Evolutionary conservation across 2,888 invertebrate genomes (phyloP).

Genomic region (Coecobrya sp.): DNA sequence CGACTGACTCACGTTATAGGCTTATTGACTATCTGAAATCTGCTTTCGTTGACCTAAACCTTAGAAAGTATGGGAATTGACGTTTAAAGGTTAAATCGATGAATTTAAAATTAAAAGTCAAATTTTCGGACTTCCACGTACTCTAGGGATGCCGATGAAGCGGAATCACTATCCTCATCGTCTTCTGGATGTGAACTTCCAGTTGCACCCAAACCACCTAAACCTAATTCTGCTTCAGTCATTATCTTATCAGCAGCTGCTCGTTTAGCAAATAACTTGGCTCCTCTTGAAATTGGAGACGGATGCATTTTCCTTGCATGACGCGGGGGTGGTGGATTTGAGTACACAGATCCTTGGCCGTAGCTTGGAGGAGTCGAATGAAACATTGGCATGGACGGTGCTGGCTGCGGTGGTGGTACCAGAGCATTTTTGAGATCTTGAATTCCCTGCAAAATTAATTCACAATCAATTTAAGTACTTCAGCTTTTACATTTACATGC

Average conservation of each 20-base stretch:
- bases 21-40: constrained; percentile 57
- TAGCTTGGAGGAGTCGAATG: constrained; percentile 82
- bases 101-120: background rate
- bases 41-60: constrained; percentile 53
- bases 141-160: constrained; percentile 82
- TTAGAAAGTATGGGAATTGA: constrained; percentile 10
- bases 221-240: constrained; percentile 69
- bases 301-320: constrained; percentile 79
- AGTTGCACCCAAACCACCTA: constrained; percentile 71
- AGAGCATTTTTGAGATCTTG: constrained; percentile 86
- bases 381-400: constrained; percentile 84
- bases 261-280: constrained; percentile 82
- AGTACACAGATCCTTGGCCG: constrained; percentile 65
- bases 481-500: no score
- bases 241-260: constrained; percentile 82
- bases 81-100: background rate
- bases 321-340: constrained; percentile 79
- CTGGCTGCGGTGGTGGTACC: constrained; percentile 85
- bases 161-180: constrained; percentile 85
- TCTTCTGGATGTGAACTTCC: constrained; percentile 79
- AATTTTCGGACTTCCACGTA: constrained; percentile 45
- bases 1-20: constrained; percentile 17
- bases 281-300: constrained; percentile 77
- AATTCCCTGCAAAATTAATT: constrained; percentile 79
- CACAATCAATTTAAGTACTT: background rate